Percentiles rank a stretch among this genome's conserved stretches.
Evolutionary conservation across 23 tunicate species (phyloP).

Genomic region (Diplosoma virens): DNA sequence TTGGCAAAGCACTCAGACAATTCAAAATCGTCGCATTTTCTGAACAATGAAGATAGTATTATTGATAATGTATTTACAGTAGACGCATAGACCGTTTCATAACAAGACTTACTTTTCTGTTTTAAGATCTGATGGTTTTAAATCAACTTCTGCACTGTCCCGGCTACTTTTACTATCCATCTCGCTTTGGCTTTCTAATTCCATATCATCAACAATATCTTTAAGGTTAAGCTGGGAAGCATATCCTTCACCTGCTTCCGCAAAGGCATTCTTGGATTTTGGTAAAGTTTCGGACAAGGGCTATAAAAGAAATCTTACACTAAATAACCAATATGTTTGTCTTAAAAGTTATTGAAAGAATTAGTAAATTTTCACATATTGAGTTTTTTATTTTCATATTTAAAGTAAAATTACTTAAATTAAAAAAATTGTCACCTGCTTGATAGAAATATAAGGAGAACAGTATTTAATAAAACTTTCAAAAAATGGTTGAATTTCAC

Average conservation of each 20-base stretch:
- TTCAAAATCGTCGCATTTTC: conserved; percentile 74
- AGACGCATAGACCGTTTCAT: too few species aligned
- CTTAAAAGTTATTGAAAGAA: too few species aligned
- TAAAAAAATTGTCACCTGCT: too few species aligned
- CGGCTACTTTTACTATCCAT: conserved; percentile 95
- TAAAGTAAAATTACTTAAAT: too few species aligned
- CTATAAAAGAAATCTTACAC: too few species aligned
- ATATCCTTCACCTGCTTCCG: too few species aligned
- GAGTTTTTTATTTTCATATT: too few species aligned
- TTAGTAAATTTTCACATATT: too few species aligned
- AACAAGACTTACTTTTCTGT: conserved; percentile 35
- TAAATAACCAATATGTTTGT: too few species aligned
- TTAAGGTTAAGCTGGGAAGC: too few species aligned
- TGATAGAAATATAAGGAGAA: conserved; percentile 36
- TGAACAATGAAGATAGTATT: not conserved
- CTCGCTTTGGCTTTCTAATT: conserved; percentile 92
- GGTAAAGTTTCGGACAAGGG: too few species aligned
- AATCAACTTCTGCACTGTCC: conserved; percentile 56
- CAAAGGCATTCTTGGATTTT: too few species aligned
- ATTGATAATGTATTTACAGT: not conserved
- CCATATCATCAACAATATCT: conserved; percentile 82
- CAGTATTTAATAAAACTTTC: conserved; percentile 68
- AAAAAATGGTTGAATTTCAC: conserved; percentile 54
- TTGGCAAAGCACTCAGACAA: conserved; percentile 47
- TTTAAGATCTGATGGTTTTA: conserved; percentile 88